Percentiles rank a stretch among this genome's conserved stretches.
Conservation (phyloP, 2,113 vertebrate species). For the Oryzias curvinotus region DNA sequence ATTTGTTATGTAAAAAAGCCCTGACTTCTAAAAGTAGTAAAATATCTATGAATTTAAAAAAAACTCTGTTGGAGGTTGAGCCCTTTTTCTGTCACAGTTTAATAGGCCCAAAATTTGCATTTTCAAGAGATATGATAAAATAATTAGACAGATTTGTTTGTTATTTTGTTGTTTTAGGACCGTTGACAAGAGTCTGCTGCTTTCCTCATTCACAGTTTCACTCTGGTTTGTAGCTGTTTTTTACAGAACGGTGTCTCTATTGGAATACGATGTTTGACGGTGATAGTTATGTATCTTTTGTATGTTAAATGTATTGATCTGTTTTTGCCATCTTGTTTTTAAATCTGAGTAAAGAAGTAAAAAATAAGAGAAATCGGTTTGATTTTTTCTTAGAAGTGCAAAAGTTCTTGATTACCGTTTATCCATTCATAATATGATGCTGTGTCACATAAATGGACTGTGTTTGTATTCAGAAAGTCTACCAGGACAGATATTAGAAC, state of each 20-base stretch:
- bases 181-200: conserved; percentile 15
- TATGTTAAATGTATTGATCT: conserved; percentile 28
- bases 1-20: too few species aligned
- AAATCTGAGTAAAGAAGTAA: conserved; percentile 32
- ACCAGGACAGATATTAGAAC: too few species aligned
- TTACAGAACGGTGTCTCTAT: conserved; percentile 22
- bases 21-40: too few species aligned
- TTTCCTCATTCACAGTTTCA: conserved; percentile 2
- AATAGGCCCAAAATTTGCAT: too few species aligned
- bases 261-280: conserved; percentile 34
- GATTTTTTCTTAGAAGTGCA: too few species aligned
- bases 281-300: conserved; percentile 26
- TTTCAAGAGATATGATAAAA: neutral
- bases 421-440: too few species aligned
- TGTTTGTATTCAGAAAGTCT: too few species aligned
- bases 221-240: conserved; percentile 13
- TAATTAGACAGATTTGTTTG: conserved; percentile 3
- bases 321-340: conserved; percentile 29
- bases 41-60: too few species aligned
- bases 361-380: neutral
- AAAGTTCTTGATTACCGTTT: too few species aligned
- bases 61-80: too few species aligned
- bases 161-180: conserved; percentile 21
- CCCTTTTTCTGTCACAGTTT: too few species aligned
- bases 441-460: too few species aligned